Base-by-base conservation (phyloP, 2,888 invertebrate genomes). In the Sesia bembeciformis region DNA sequence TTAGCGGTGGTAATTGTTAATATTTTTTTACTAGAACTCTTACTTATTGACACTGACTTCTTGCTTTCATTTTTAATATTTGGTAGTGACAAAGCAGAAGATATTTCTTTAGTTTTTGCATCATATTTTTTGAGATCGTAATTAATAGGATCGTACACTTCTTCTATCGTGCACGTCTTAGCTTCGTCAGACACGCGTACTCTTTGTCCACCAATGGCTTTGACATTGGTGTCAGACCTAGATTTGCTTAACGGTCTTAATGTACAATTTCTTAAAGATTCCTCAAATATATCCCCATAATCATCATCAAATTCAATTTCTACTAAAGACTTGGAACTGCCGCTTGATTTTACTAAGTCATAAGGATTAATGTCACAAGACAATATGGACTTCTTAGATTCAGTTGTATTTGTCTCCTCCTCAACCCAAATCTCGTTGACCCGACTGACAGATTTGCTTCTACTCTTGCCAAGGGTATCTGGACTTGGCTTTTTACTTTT, bases 331-430 rank as follows among this genome's bases (percentile, higher is more conserved):
- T 91, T 82, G 60, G 84, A 75, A 71, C 66, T 73, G n/a, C 77
- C 72, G 56, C 70, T 89, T 60, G 85, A 85, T 76, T 94, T 93
- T 66, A 96, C 93, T 71, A 96, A 89, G 62, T 95, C 94, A 74
- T 96, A 96, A 3, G 96, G 95, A 79, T 96, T 96, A 49, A 96
- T 94, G 75, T 94, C 93, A 83, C 96, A 96, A 66, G 95, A 94
- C 49, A 96, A 84, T 61, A 96, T 96, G 23, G 96, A 96, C 62
- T 92, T 93, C 51, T 93, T 88, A 49, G 79, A 70, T 40, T 84
- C 83, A 60, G 65, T 76, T 52, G 66, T 60, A 55, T 66, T 77
- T 41, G 64, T 60, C 57, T 77, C 84, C 65, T 90, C 86, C 60
- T 85, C 84, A 57, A 85, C 78, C 81, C 90, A 90, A 55, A 85